Evolutionary conservation across 2,113 vertebrate genomes (phyloP).

Genomic region (Clupea harengus): DNA sequence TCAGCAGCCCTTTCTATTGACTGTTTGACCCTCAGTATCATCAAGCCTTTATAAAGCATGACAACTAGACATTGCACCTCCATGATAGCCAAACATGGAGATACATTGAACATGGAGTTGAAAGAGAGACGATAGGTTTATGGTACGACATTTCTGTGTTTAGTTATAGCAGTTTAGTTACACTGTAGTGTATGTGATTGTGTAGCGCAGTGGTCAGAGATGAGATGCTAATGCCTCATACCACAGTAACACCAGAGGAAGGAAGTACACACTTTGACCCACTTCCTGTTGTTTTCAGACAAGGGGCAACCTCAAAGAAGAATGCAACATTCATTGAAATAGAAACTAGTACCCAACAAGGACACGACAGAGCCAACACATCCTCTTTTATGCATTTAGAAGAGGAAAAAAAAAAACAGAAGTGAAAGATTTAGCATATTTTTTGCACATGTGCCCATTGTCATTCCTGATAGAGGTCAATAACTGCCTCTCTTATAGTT

Average conservation of each 20-base stretch:
- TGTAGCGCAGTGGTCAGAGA: neutral
- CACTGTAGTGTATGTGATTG: neutral
- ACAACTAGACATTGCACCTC: neutral
- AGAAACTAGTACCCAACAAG: neutral
- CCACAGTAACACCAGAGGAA: neutral
- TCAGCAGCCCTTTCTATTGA: neutral
- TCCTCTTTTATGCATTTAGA: neutral
- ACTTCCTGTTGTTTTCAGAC: constrained; percentile 12
- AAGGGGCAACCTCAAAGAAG: neutral
- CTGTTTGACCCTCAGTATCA: neutral
- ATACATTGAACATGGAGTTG: neutral
- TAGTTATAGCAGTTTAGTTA: neutral
- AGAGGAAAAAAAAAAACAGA: constrained; percentile 34
- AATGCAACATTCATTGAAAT: neutral
- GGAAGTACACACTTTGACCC: neutral
- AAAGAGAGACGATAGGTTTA: neutral
- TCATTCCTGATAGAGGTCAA: constrained; percentile 25
- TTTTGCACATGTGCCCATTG: constrained; percentile 24
- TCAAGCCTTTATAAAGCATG: neutral
- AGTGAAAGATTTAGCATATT: neutral
- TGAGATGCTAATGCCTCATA: neutral
- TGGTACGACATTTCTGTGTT: neutral
- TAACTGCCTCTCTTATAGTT: neutral
- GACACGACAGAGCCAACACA: neutral
- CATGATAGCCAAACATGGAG: neutral